Evolutionary conservation across 2,797 vertebrate genomes (phyloP).

Genomic region (Phoxinus dragarum): DNA sequence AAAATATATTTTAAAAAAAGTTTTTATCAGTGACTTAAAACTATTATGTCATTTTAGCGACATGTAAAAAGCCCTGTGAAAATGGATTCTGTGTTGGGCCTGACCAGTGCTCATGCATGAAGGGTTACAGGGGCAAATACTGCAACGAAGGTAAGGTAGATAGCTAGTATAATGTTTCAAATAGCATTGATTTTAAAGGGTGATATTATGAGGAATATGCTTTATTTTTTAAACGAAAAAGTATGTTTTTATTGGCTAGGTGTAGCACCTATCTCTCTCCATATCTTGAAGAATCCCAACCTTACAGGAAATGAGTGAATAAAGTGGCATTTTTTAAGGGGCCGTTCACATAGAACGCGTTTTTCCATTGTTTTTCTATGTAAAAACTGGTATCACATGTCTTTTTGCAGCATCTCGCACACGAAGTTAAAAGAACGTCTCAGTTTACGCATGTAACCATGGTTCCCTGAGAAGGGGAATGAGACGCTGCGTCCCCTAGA

Average conservation of each 20-base stretch:
- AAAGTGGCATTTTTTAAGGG: too few relatives aligned
- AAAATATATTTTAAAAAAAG: background rate
- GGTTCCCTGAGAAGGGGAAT: too few relatives aligned
- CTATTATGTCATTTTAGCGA: slow-evolving; percentile 58
- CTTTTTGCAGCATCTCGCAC: too few relatives aligned
- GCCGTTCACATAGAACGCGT: too few relatives aligned
- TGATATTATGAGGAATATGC: background rate
- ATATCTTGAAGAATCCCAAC: background rate
- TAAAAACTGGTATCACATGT: too few relatives aligned
- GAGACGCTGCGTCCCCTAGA: too few relatives aligned
- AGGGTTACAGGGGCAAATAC: slow-evolving; percentile 68
- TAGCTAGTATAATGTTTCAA: background rate
- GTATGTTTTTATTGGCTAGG: background rate
- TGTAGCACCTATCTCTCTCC: background rate
- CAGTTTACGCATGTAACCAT: too few relatives aligned
- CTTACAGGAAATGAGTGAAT: background rate
- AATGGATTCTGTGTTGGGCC: slow-evolving; percentile 72
- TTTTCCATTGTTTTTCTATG: too few relatives aligned
- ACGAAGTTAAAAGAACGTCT: too few relatives aligned
- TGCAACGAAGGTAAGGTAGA: slow-evolving; percentile 74
- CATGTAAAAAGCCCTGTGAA: slow-evolving; percentile 69
- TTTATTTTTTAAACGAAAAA: background rate
- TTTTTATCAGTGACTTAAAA: slow-evolving; percentile 1
- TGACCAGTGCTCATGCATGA: slow-evolving; percentile 73
- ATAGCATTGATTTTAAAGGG: background rate